Conservation (phyloP, 2,113 vertebrate species). For the Odocoileus hemionus region DNA sequence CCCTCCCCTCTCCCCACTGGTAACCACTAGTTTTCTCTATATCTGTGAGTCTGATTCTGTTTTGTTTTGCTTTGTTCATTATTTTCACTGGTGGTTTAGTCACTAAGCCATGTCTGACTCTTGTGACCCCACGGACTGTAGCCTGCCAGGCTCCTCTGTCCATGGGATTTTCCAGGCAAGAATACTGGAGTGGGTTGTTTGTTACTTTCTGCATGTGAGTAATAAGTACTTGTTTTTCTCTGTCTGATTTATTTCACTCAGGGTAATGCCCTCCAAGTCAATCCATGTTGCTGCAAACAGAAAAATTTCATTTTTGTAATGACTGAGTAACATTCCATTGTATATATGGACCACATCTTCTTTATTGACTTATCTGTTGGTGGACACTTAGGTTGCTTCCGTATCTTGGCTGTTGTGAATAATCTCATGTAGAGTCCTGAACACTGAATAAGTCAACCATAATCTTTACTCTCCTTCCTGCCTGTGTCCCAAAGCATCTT, state of each 20-base stretch:
- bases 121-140: too few relatives aligned
- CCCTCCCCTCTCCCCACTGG: not conserved
- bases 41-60: not conserved
- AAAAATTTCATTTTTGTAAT: not conserved
- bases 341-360: not conserved
- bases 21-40: not conserved
- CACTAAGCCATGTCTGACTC: too few relatives aligned
- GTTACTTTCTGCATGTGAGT: not conserved
- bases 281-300: not conserved
- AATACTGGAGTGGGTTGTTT: not conserved
- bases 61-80: not conserved
- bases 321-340: not conserved
- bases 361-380: not conserved
- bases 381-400: not conserved
- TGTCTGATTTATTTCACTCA: not conserved
- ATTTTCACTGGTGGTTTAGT: too few relatives aligned
- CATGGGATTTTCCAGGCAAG: too few relatives aligned
- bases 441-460: fast-evolving
- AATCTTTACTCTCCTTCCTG: not conserved
- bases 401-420: not conserved
- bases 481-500: not conserved
- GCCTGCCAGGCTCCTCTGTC: too few relatives aligned
- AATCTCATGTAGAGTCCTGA: not conserved
- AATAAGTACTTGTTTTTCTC: not conserved
- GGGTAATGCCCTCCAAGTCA: not conserved